Evolutionary conservation across 2,113 vertebrate species (phyloP).

Genomic region (Ammodramus savannarum): DNA sequence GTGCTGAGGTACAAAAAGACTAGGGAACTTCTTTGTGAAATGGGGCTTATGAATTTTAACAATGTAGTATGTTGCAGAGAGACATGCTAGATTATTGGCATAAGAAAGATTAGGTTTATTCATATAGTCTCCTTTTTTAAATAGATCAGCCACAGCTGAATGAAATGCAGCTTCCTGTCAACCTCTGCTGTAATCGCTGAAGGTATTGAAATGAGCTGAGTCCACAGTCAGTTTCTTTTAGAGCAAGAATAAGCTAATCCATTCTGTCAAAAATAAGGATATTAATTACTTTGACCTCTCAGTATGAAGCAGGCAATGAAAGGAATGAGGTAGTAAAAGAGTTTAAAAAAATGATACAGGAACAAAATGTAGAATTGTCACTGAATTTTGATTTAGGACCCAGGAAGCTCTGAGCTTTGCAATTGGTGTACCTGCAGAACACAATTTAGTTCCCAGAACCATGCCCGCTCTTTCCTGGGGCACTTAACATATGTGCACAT

Average conservation of each 20-base stretch:
- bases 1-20: neutral
- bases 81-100: neutral
- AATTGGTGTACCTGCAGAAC: neutral
- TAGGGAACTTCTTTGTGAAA: neutral
- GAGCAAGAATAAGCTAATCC: neutral
- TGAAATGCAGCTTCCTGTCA: neutral
- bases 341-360: neutral
- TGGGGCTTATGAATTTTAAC: neutral
- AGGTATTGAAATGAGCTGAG: neutral
- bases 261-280: neutral
- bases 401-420: neutral
- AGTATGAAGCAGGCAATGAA: neutral
- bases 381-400: neutral
- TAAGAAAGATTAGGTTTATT: neutral
- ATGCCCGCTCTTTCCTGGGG: too few species aligned
- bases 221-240: neutral
- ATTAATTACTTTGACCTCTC: neutral
- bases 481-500: neutral
- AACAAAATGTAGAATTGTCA: neutral
- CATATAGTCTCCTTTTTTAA: neutral
- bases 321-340: neutral
- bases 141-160: neutral
- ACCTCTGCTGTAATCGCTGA: neutral
- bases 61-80: neutral
- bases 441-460: fast-evolving